Evolutionary conservation across 2,888 invertebrate genomes (phyloP), one percentile per base, ranked within the genome.

Genomic region (Boloria selene): DNA sequence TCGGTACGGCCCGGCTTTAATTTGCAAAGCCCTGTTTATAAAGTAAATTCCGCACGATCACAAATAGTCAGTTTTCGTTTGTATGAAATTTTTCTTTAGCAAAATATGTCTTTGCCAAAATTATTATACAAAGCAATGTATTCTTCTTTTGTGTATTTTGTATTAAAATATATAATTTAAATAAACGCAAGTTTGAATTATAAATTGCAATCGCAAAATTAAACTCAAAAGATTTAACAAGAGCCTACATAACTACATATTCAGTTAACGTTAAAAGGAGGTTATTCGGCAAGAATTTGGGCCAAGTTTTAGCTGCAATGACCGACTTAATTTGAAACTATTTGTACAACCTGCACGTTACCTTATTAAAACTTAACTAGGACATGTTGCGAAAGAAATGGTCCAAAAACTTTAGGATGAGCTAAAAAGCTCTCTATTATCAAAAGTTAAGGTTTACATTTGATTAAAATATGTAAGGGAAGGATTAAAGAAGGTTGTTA

Each of bases 1-100:
- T 79, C 77, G 79, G 76, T 61, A 79, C 80, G 78, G 78, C 78
- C 75, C 69, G 76, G 75, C 79, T 78, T 77, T 84, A 83, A 84
- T 84, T 83, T 80, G 78, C 78, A 77, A 74, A 75, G 75, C 72
- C 74, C 73, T 73, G 77, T 77, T 75, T 75, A 83, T 75, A 80
- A 68, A 74, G 72, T 66, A 69, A 65, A 72, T 73, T 68, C 71
- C 69, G 59, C 60, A 65, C 68, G 70, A 74, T 72, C 68, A 70
- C 69, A 66, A 69, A 70, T 70, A 72, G 70, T 72, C 68, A 65
- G 56, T 67, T 71, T 71, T 68, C 66, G 70, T 71, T 67, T 66
- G 67, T 49, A 47, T 52, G 16, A 58, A 68, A 63, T 68, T 65
- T 52, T 59, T 59, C 31, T 63, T 45, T 13, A 59, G 53, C 58